Base-by-base conservation (phyloP, 2,797 vertebrate genomes). In the Pelodytes ibericus region DNA sequence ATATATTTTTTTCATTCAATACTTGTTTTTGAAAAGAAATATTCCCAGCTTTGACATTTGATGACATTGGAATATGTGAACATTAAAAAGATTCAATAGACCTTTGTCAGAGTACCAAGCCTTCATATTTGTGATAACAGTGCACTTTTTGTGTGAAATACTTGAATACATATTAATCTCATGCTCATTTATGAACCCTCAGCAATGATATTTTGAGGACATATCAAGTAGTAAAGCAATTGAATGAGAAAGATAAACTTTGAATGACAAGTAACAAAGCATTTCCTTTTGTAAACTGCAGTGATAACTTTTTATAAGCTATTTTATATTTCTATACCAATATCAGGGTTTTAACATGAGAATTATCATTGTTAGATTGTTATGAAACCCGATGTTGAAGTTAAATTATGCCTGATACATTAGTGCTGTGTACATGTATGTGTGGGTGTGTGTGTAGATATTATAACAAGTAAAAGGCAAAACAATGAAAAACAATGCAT, bases 91-190 rank as follows among this genome's bases (percentile, higher is more conserved):
- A 1, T 53, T 53, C n/a, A 53, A 53, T 53, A 20, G 49, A 53
- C 49, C 49, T 53, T 53, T 53, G 49, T 53, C 49, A 53, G 49
- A 53, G 49, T 7, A 53, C 7, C 49, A 24, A 53, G 49, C 24
- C n/a, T 24, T 53, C n/a, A 22, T 24, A 53, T 53, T 53, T 53
- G 49, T 53, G 49, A 53, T 53, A 53, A 53, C 49, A 53, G n/a
- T 22, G 49, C 24, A 53, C 24, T 53, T 53, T 53, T 53, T 53
- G n/a, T 53, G 49, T 53, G n/a, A 53, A 53, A 53, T 53, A 24
- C 49, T 53, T 53, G 49, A 53, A 53, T 53, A 53, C 49, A 53
- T 53, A 53, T 53, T 53, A 53, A 53, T 53, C 49, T 53, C 49
- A 53, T 53, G 49, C 49, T 20, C 49, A 22, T 20, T 53, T 53